Evolutionary conservation across 2,113 vertebrate species (phyloP), one percentile per base, ranked within the genome.

Genomic region (Microcebus murinus): DNA sequence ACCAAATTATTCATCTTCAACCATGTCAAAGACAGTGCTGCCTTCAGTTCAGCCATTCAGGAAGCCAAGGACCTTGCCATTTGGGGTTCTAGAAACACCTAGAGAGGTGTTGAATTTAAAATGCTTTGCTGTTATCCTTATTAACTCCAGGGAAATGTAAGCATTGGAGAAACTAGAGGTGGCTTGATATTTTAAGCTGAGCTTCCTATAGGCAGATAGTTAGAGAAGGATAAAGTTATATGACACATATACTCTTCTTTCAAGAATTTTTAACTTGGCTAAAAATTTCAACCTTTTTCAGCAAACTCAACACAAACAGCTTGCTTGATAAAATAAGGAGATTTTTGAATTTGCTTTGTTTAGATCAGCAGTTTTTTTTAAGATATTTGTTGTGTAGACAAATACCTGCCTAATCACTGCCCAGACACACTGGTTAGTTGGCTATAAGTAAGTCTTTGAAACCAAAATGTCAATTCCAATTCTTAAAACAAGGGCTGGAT

Each of bases 221-320:
- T 59, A 80, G 71, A 88, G 76, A 88, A 94, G 34, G 42, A 83
- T 55, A 67, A 93, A 94, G 59, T 82, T 55, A 23, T 63, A 70
- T 1, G 5, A 65, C 36, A 84, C 15, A 34, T 0, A 61, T 0
- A 39, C 52, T 61, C 17, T 70, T 79, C 39, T 61, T 87, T 73
- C n/a, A 79, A 87, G 74, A 94, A 76, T 25, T 52, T 96, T 57
- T 57, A 55, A 67, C 10, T 71, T 68, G 45, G 36, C 15, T 88
- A 48, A 85, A 71, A 34, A n/a, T 36, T 45, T 45, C 34, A 63
- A 50, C 3, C 1, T 91, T 91, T 74, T 67, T 14, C 8, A 65
- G 52, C 4, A 80, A 61, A 80, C 14, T 50, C 67, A 81, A 92
- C 23, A 68, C 17, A 76, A 17, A 55, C 3, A 45, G 20, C 29